These are phyloP conservation scores for Seira ritae DNA, from an alignment of 2,888 invertebrate genomes.

Conservation along the genomic window DNA sequence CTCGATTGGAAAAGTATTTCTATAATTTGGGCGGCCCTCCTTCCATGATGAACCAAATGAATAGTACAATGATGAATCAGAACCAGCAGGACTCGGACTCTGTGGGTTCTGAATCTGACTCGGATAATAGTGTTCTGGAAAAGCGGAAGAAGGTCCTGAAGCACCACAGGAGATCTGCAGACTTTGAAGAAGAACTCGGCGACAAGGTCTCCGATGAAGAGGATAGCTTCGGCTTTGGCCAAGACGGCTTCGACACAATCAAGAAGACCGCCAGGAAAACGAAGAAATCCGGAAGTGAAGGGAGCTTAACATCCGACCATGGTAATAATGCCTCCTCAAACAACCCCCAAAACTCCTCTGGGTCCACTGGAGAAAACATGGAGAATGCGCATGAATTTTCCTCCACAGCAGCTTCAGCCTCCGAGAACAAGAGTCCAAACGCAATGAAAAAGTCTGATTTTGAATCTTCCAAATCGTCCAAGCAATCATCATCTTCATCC, in stretches of 20 bases:
- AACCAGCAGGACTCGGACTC: slow-evolving; percentile 66
- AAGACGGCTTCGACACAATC: slow-evolving; percentile 73
- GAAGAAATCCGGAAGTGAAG: slow-evolving; percentile 67
- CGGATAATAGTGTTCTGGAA: slow-evolving; percentile 70
- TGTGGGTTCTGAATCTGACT: slow-evolving; percentile 72
- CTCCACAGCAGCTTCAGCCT: background rate
- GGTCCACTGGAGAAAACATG: slow-evolving; percentile 17
- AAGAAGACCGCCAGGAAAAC: slow-evolving; percentile 69
- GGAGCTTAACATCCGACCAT: slow-evolving; percentile 32
- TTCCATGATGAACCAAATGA: slow-evolving; percentile 64
- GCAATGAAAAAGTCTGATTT: slow-evolving; percentile 39
- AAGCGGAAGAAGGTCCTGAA: slow-evolving; percentile 71
- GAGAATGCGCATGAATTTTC: slow-evolving; percentile 18
- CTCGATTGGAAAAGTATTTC: slow-evolving; percentile 92
- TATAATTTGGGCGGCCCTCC: slow-evolving; percentile 75
- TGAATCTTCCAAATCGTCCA: slow-evolving; percentile 22
- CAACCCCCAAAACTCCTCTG: slow-evolving; percentile 30
- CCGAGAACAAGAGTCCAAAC: slow-evolving; percentile 33
- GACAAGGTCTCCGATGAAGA: slow-evolving; percentile 70
- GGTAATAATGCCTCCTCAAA: slow-evolving; percentile 1
- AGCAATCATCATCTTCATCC: slow-evolving; percentile 25
- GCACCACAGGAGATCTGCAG: slow-evolving; percentile 71
- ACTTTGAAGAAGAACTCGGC: slow-evolving; percentile 70
- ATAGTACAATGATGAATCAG: slow-evolving; percentile 51
- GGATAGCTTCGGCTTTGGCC: slow-evolving; percentile 72